Conservation (phyloP, 2,888 invertebrate genomes). For the Lasioglossum calceatum region DNA sequence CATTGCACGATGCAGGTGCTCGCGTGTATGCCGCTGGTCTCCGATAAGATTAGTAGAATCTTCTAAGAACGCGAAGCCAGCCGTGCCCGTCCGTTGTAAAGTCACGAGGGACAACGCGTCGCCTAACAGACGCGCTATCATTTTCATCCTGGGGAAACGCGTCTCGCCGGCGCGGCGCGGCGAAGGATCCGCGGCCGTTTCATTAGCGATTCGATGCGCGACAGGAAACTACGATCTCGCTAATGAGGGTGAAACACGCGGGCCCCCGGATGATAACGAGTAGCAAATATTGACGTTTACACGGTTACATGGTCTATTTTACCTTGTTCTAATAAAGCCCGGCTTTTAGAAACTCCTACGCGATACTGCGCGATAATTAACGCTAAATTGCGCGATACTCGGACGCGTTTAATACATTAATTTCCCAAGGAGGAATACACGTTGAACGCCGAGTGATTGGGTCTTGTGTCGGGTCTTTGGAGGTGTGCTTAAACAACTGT, state of each 20-base stretch:
- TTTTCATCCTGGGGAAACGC: background rate
- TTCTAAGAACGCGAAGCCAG: constrained; percentile 39
- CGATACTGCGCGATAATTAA: background rate
- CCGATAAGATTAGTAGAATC: constrained; percentile 67
- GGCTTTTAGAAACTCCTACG: background rate
- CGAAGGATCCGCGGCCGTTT: constrained; percentile 3
- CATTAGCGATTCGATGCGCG: background rate
- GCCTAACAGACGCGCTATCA: background rate
- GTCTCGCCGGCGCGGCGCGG: background rate
- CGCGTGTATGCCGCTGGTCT: background rate
- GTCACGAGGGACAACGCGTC: background rate
- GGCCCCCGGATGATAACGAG: constrained; percentile 16
- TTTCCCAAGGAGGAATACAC: background rate
- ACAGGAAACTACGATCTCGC: constrained; percentile 5
- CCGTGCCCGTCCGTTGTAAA: background rate
- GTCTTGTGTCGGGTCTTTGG: background rate
- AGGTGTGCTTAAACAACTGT: background rate
- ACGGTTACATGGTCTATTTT: constrained; percentile 25
- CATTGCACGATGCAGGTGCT: constrained; percentile 67
- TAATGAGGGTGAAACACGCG: constrained; percentile 27
- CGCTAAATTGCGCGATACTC: background rate
- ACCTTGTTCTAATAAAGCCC: background rate
- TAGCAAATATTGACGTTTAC: constrained; percentile 35
- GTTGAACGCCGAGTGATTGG: background rate
- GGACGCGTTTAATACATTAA: background rate